Evolutionary conservation across 1,140 invertebrate species (phyloP).

Genomic region (Orchestia grillus): DNA sequence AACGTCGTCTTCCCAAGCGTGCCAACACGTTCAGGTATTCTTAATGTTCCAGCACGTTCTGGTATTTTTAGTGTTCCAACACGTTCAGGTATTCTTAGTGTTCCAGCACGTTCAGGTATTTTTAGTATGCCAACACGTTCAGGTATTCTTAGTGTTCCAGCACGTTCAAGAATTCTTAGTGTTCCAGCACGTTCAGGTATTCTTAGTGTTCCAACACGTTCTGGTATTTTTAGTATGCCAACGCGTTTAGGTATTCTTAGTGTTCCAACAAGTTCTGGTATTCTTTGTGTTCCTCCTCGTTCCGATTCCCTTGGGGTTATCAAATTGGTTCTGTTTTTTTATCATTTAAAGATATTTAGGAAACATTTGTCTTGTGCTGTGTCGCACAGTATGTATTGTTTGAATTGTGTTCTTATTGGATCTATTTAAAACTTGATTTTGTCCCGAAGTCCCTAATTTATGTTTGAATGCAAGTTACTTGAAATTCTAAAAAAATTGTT

Average conservation of each 20-base stretch:
- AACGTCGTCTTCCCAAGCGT: background rate
- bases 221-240: background rate
- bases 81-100: slow-evolving; percentile 58
- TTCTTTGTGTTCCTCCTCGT: background rate
- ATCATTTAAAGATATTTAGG: background rate
- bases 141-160: too few species aligned
- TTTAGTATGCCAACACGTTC: slow-evolving; percentile 19
- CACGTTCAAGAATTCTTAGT: too few species aligned
- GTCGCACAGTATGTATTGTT: background rate
- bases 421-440: too few species aligned
- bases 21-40: slow-evolving; percentile 53
- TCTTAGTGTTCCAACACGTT: too few species aligned
- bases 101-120: too few species aligned
- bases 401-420: too few species aligned
- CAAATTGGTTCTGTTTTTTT: background rate
- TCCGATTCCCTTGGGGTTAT: too few species aligned
- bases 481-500: background rate
- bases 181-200: slow-evolving; percentile 53
- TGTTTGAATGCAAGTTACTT: background rate
- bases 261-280: too few species aligned
- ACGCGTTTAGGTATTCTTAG: slow-evolving; percentile 58
- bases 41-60: too few species aligned
- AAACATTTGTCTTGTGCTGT: background rate
- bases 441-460: background rate
- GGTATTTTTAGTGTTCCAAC: background rate